Evolutionary conservation across 2,888 invertebrate genomes (phyloP), one percentile per base, ranked within the genome.

Genomic region (Sussaba pulchella): DNA sequence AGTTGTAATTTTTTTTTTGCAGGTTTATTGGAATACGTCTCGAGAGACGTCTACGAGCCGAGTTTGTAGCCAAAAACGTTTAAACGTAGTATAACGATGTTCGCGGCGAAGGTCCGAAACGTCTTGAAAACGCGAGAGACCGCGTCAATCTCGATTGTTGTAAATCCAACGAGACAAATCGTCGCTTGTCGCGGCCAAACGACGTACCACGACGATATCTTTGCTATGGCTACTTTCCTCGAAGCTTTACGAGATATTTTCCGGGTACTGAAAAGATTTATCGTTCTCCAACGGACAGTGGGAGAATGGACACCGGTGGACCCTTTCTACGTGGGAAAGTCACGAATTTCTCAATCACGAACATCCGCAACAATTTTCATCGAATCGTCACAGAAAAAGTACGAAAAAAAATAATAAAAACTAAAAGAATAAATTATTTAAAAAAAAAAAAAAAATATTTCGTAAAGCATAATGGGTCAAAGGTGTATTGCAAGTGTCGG

Each of bases 151-250:
- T 52, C 54, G 50, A 74, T 66, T 79, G 74, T 70, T 74, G 76
- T 77, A 81, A 81, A 81, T 81, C 59, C 69, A 77, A 69, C 47
- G 63, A 69, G 76, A 81, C 81, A 81, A 81, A 81, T 77, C 39
- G 81, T 63, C 64, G 72, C 64, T 73, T 67, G 63, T 73, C 57
- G 61, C 6, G 31, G 31, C 31, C 19, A 31, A 67, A 72, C 21
- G 72, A 78, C 77, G 19, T 50, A 50, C 75, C 47, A 66, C 80
- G 41, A 76, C 31, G 6, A 2, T 6, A 6, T 47, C 47, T 63
- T 31, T 14, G 26, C 69, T 14, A 54, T 54, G 47, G 63, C 43
- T 39, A 50, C 61, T 64, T 66, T 66, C n/a, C n/a, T 36, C 39
- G 12, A 41, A 57, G 50, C 77, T 31, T 81, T 77, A 81, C 69